Conservation (phyloP, 2,113 vertebrate species). For the Marmota monax region DNA sequence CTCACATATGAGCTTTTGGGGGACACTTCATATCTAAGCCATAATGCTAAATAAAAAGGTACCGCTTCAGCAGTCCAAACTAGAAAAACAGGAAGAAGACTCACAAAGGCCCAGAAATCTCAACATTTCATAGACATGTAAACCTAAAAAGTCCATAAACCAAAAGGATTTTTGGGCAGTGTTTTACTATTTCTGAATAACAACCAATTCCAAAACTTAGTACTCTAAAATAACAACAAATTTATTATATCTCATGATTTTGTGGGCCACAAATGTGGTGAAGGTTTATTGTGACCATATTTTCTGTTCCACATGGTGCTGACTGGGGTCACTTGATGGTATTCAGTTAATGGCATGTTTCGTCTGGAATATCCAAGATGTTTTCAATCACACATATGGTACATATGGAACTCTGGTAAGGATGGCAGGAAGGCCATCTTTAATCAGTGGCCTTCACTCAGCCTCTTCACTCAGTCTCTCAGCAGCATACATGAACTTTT, state of each 20-base stretch:
- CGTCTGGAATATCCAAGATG: neutral
- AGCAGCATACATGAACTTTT: neutral
- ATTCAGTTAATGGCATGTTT: conserved; percentile 4
- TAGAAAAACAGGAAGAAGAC: conserved; percentile 44
- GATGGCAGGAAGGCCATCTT: neutral
- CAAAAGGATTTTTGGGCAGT: neutral
- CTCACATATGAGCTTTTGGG: no score
- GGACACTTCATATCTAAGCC: no score
- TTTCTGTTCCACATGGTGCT: neutral
- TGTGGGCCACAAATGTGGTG: neutral
- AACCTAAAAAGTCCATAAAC: neutral
- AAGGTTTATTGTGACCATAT: neutral
- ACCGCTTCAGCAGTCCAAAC: conserved; percentile 3
- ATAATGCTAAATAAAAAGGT: neutral
- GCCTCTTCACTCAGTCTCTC: neutral
- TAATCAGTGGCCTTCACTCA: neutral
- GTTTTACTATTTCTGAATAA: neutral
- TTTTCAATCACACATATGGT: neutral
- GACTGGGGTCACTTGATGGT: neutral
- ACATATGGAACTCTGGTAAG: neutral
- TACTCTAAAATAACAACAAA: neutral
- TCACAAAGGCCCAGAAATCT: neutral
- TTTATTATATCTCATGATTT: conserved; percentile 36
- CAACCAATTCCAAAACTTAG: neutral
- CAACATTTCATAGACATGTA: neutral